Conservation (phyloP, 2,797 vertebrate genomes). For the Apogon hyalosoma region DNA sequence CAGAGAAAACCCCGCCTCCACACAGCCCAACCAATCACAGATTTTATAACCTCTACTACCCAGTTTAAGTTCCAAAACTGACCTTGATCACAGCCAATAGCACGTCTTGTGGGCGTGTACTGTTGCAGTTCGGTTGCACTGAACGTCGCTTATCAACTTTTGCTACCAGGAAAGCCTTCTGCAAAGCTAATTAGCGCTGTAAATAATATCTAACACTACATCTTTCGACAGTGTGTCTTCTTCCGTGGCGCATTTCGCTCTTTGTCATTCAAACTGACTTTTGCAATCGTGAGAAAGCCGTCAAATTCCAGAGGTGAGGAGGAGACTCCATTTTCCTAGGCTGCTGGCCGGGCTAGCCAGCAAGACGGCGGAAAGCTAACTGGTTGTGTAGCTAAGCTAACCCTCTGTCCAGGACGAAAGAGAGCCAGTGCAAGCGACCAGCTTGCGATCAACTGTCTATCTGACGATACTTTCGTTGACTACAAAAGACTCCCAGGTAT, state of each 20-base stretch:
- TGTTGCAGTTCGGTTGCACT: conserved; percentile 67
- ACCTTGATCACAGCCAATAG: conserved; percentile 64
- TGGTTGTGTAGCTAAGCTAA: conserved; percentile 70
- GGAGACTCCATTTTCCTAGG: conserved; percentile 68
- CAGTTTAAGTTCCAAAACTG: conserved; percentile 42
- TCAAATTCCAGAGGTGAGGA: conserved; percentile 52
- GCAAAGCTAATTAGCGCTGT: conserved; percentile 54
- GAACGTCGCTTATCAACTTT: conserved; percentile 77
- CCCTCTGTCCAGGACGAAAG: conserved; percentile 45
- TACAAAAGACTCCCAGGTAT: conserved; percentile 80
- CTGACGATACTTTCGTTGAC: conserved; percentile 65
- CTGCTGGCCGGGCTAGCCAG: conserved; percentile 44
- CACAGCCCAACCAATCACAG: conserved; percentile 48
- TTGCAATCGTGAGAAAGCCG: background rate
- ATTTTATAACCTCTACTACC: accelerated
- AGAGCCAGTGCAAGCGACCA: conserved; percentile 31
- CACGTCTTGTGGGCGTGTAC: conserved; percentile 50
- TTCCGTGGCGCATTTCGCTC: background rate
- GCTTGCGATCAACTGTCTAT: conserved; percentile 41
- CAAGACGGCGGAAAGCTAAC: conserved; percentile 69
- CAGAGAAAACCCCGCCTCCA: conserved; percentile 12
- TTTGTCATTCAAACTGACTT: background rate
- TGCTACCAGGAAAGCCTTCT: conserved; percentile 61
- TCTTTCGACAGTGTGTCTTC: background rate
- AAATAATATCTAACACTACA: background rate